Conservation (phyloP, 2,888 invertebrate genomes). For the Celastrina argiolus region DNA sequence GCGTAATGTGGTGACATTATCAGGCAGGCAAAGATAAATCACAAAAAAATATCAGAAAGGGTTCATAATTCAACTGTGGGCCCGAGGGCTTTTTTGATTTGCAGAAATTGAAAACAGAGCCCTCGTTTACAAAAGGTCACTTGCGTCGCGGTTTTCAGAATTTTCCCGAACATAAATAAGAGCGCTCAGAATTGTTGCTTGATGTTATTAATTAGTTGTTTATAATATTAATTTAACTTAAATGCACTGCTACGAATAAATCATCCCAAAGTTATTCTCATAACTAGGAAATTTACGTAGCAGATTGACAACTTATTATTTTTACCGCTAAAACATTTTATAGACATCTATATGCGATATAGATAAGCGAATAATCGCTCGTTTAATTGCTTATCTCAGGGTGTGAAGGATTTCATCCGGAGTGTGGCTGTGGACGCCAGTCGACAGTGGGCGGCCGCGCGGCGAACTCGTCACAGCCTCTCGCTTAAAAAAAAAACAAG, state of each 20-base stretch:
- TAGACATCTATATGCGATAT: neutral
- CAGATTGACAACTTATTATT: neutral
- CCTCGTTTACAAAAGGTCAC: too few relatives aligned
- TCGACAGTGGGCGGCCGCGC: conserved; percentile 58
- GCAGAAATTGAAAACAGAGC: neutral
- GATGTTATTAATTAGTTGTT: too few relatives aligned
- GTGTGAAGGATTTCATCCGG: conserved; percentile 56
- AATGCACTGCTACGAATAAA: too few relatives aligned
- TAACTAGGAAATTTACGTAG: neutral
- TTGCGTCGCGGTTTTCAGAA: too few relatives aligned
- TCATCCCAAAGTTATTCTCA: too few relatives aligned
- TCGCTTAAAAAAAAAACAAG: conserved; percentile 32
- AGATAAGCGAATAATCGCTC: conserved; percentile 31
- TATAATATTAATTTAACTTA: too few relatives aligned
- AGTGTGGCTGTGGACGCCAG: conserved; percentile 49
- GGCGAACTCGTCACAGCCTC: conserved; percentile 41
- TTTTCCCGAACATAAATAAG: too few relatives aligned
- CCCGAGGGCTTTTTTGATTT: neutral
- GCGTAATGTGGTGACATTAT: neutral
- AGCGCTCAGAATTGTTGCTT: too few relatives aligned
- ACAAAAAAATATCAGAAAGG: neutral
- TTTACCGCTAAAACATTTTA: neutral
- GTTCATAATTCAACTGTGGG: neutral
- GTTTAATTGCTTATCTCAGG: conserved; percentile 42
- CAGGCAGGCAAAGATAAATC: too few relatives aligned